Conservation (phyloP, 2,888 invertebrate species). For the Coleophora flavipennella region DNA sequence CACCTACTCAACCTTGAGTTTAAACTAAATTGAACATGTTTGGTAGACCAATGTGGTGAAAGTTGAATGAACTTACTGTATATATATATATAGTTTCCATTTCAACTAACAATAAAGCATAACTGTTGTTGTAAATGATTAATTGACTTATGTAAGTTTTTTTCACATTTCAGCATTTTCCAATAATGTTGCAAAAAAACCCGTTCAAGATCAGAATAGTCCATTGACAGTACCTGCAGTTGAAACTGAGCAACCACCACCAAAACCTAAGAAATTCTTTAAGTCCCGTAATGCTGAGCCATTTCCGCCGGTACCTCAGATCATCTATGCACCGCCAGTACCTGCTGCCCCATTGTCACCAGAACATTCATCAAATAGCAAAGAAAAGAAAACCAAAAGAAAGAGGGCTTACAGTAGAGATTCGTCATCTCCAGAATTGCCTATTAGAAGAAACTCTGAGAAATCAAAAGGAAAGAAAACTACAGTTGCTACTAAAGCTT, state of each 20-base stretch:
- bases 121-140: too few species aligned
- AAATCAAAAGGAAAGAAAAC: constrained; percentile 53
- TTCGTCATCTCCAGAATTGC: constrained; percentile 63
- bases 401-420: constrained; percentile 54
- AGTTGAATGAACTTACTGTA: neutral
- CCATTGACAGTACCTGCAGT: constrained; percentile 68
- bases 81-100: neutral
- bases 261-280: constrained; percentile 91
- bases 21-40: neutral
- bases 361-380: constrained; percentile 53
- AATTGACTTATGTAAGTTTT: neutral
- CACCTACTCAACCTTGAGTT: neutral
- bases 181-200: constrained; percentile 53
- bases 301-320: constrained; percentile 68
- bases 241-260: constrained; percentile 67
- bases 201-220: constrained; percentile 69
- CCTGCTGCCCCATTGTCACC: constrained; percentile 59
- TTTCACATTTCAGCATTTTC: constrained; percentile 52
- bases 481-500: constrained; percentile 54
- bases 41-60: neutral
- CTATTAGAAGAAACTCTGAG: constrained; percentile 56
- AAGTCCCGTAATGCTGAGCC: constrained; percentile 85
- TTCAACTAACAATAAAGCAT: neutral
- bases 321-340: constrained; percentile 64
- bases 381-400: constrained; percentile 54